phyloP scores from a whole-genome alignment of 1,140 invertebrate species.

The Pogonomyrmex californicus region DNA sequence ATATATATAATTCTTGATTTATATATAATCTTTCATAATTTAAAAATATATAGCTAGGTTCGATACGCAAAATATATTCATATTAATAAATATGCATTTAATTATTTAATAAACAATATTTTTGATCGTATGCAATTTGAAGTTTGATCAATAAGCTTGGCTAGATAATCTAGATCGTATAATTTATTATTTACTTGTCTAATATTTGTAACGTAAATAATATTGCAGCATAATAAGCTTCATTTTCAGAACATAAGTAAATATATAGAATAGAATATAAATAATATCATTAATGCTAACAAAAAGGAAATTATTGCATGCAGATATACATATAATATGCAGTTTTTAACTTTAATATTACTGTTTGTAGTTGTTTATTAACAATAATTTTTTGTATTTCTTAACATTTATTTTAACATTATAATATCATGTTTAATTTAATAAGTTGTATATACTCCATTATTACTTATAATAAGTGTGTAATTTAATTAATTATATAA shows the following conservation, averaged over 20 bases:
- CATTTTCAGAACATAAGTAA: not conserved
- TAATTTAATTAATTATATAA: not conserved
- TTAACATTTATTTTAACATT: not conserved
- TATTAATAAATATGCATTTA: not conserved
- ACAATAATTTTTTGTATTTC: not conserved
- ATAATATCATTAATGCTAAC: not conserved
- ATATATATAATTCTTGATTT: not conserved
- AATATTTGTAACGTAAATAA: constrained; percentile 12
- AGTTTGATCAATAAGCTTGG: not conserved
- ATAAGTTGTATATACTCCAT: not conserved
- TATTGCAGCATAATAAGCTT: not conserved
- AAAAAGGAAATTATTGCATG: not conserved
- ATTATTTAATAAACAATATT: not conserved
- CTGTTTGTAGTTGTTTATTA: not conserved
- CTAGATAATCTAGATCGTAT: not conserved
- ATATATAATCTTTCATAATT: not conserved
- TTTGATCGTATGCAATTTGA: not conserved
- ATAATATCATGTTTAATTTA: not conserved
- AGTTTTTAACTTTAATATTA: not conserved
- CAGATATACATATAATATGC: not conserved
- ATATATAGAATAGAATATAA: not conserved
- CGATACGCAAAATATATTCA: no score
- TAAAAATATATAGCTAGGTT: not conserved
- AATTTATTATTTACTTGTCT: constrained; percentile 1
- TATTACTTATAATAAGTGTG: constrained; percentile 2